These are phyloP conservation scores for Pantala flavescens DNA, from an alignment of 1,140 invertebrate species.

Conservation along the genomic window DNA sequence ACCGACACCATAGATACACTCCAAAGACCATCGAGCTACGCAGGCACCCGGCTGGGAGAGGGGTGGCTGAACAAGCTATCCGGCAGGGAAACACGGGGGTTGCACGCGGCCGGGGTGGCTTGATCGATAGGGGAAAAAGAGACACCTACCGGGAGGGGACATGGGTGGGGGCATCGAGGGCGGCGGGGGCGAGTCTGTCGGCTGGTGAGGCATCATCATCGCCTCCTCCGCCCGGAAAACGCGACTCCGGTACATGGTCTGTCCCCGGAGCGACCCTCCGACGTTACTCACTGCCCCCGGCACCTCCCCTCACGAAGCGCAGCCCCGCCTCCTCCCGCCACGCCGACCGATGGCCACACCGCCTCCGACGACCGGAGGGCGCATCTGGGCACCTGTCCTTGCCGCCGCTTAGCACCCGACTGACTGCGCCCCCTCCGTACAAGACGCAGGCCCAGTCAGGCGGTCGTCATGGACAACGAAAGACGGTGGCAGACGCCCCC, in stretches of 20 bases:
- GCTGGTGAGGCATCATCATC: not conserved
- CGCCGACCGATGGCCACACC: not conserved
- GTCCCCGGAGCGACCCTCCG: not conserved
- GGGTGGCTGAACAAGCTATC: not conserved
- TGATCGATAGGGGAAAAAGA: not conserved
- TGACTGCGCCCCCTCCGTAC: not conserved
- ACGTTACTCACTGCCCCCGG: not conserved
- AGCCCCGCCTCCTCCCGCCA: not conserved
- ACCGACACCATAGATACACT: too few relatives aligned
- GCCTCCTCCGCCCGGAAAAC: constrained; percentile 5
- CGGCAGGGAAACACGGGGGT: not conserved
- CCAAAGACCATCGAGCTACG: not conserved
- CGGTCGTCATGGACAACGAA: not conserved
- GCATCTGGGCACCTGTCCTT: not conserved
- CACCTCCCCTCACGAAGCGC: not conserved
- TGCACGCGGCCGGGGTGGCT: too few relatives aligned
- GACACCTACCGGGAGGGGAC: not conserved
- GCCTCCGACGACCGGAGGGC: not conserved
- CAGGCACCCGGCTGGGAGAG: not conserved
- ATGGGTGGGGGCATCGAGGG: not conserved
- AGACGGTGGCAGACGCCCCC: not conserved
- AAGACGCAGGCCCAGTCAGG: not conserved
- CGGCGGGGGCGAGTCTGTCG: not conserved
- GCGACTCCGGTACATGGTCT: not conserved
- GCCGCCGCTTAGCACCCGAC: not conserved